A percentile compares a stretch with the other conserved stretches of the same genome.
Evolutionary conservation across 2,888 invertebrate species (phyloP).

Genomic region (Timema cristinae): DNA sequence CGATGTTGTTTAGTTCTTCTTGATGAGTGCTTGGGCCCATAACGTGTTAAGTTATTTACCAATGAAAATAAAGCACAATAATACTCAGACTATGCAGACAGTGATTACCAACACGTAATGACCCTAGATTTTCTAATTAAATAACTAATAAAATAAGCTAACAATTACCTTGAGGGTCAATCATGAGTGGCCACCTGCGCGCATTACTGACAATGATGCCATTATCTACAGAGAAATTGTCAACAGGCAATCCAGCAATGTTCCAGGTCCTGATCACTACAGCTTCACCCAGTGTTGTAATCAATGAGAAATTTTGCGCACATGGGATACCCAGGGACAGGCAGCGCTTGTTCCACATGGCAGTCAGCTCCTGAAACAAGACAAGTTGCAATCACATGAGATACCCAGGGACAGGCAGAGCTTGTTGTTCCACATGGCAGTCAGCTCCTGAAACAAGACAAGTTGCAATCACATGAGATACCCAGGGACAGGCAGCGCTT

Average conservation of each 20-base stretch:
- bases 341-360: constrained; percentile 57
- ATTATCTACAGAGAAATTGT: constrained; percentile 88
- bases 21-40: no score
- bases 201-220: constrained; percentile 85
- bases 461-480: constrained; percentile 58
- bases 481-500: constrained; percentile 47
- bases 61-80: background rate
- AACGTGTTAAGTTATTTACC: no score
- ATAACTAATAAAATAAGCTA: background rate
- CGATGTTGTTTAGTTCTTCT: no score
- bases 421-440: constrained; percentile 59
- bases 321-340: constrained; percentile 63
- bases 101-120: background rate
- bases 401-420: constrained; percentile 53
- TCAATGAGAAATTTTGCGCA: constrained; percentile 68
- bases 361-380: constrained; percentile 50
- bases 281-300: constrained; percentile 75
- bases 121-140: background rate
- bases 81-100: background rate
- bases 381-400: constrained; percentile 52
- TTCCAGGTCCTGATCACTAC: constrained; percentile 87
- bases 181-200: constrained; percentile 86
- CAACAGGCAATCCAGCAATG: constrained; percentile 83
- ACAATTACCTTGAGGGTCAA: constrained; percentile 83
- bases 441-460: constrained; percentile 47